phyloP scores from a whole-genome alignment of 2,888 invertebrate species.

The Tupiocoris notatus region DNA sequence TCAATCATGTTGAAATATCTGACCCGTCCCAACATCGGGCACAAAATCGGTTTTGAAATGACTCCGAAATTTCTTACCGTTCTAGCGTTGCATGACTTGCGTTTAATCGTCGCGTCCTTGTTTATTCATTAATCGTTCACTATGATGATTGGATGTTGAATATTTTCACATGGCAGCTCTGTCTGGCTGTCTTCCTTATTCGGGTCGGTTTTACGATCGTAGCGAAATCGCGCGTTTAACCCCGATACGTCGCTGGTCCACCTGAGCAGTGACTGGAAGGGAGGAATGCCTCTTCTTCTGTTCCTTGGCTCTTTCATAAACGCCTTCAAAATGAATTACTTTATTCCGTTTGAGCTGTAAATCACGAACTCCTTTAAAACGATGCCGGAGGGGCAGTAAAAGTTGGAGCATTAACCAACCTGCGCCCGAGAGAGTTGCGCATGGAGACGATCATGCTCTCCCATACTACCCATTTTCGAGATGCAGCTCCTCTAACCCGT shows the following conservation, averaged over 20 bases:
- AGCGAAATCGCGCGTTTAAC: neutral
- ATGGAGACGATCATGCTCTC: neutral
- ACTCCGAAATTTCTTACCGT: no score
- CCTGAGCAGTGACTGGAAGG: neutral
- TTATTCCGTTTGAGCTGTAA: conserved; percentile 30
- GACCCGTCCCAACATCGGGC: no score
- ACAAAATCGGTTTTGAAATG: no score
- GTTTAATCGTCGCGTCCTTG: no score
- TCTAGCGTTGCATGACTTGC: no score
- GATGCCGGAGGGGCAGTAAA: conserved; percentile 31
- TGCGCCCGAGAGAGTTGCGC: neutral
- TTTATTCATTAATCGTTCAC: no score
- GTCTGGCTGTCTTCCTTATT: neutral
- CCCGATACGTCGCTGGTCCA: neutral
- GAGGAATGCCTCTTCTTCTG: neutral
- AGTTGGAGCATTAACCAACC: conserved; percentile 25
- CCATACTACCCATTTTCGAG: neutral
- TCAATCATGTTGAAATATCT: no score
- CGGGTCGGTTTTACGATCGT: neutral
- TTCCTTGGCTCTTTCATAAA: conserved; percentile 19
- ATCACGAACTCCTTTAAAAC: conserved; percentile 29
- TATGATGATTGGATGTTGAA: neutral
- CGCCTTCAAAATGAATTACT: conserved; percentile 38
- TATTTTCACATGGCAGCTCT: neutral
- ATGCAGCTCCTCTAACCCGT: neutral